These are phyloP conservation scores for Melanostoma mellinum DNA, from an alignment of 2,888 invertebrate genomes.

Conservation along the genomic window DNA sequence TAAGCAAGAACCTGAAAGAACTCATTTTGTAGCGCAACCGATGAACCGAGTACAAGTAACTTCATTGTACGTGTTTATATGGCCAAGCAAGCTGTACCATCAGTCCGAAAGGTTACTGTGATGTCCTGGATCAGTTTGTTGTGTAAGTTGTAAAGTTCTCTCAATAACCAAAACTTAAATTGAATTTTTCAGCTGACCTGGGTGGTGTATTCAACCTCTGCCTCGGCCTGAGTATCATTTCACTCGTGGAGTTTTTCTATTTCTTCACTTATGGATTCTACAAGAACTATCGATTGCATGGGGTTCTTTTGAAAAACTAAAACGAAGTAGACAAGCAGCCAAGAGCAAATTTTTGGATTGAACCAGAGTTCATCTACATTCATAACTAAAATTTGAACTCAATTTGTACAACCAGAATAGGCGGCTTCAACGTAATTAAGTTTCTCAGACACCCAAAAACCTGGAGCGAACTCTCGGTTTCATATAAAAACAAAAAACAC, in stretches of 20 bases:
- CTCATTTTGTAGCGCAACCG: constrained; percentile 68
- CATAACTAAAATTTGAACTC: too few species aligned
- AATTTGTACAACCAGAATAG: too few species aligned
- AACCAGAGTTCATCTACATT: too few species aligned
- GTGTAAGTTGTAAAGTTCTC: constrained; percentile 74
- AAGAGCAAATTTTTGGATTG: too few species aligned
- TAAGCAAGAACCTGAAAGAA: too few species aligned
- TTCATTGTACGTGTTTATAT: constrained; percentile 80
- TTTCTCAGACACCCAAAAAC: too few species aligned
- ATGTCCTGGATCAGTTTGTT: constrained; percentile 81
- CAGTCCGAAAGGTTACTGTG: constrained; percentile 80
- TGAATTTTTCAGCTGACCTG: constrained; percentile 78
- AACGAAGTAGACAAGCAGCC: neutral
- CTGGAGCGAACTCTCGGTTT: too few species aligned
- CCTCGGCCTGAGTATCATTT: constrained; percentile 80
- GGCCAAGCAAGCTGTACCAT: constrained; percentile 80
- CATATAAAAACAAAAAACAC: neutral
- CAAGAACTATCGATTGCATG: constrained; percentile 74
- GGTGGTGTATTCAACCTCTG: constrained; percentile 81
- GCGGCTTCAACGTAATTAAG: too few species aligned
- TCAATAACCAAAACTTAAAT: neutral
- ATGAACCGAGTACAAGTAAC: constrained; percentile 75
- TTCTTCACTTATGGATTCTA: constrained; percentile 78
- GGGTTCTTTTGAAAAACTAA: constrained; percentile 74
- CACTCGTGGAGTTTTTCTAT: constrained; percentile 80